Conservation (phyloP, 2,797 vertebrate species). For the Ibycter americanus region DNA sequence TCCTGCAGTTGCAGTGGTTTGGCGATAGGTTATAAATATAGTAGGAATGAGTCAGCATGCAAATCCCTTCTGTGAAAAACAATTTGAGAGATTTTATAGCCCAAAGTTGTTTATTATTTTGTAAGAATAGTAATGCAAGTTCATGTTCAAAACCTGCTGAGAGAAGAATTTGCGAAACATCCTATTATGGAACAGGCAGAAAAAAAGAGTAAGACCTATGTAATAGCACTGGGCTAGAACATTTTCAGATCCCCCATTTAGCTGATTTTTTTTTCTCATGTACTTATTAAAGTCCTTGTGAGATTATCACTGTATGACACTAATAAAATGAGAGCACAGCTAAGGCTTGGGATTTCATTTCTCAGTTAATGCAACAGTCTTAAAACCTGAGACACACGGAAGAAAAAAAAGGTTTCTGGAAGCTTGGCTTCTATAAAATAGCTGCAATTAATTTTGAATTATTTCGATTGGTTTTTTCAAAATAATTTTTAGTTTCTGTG, state of each 20-base stretch:
- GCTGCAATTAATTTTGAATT: background rate
- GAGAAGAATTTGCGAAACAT: slow-evolving; percentile 74
- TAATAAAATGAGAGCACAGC: background rate
- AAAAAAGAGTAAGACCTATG: slow-evolving; percentile 17
- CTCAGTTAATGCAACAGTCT: background rate
- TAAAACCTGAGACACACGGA: background rate
- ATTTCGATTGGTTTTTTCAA: background rate
- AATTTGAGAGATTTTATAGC: slow-evolving; percentile 79
- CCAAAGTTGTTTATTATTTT: slow-evolving; percentile 80
- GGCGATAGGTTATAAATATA: slow-evolving; percentile 79
- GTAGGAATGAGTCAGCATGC: slow-evolving; percentile 82
- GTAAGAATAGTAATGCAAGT: slow-evolving; percentile 76
- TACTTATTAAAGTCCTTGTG: background rate
- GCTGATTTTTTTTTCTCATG: background rate
- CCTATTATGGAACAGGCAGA: slow-evolving; percentile 38
- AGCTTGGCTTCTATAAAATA: background rate
- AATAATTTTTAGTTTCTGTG: background rate
- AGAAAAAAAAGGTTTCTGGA: background rate
- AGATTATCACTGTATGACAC: background rate
- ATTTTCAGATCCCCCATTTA: slow-evolving; percentile 31
- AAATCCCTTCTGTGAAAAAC: slow-evolving; percentile 79
- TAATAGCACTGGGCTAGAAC: slow-evolving; percentile 7
- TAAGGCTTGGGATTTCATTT: background rate
- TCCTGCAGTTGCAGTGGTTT: slow-evolving; percentile 72
- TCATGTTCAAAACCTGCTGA: slow-evolving; percentile 77